Evolutionary conservation across 92 coral and sea anemone species (phyloP).

Genomic region (Isaurus tuberculatus): DNA sequence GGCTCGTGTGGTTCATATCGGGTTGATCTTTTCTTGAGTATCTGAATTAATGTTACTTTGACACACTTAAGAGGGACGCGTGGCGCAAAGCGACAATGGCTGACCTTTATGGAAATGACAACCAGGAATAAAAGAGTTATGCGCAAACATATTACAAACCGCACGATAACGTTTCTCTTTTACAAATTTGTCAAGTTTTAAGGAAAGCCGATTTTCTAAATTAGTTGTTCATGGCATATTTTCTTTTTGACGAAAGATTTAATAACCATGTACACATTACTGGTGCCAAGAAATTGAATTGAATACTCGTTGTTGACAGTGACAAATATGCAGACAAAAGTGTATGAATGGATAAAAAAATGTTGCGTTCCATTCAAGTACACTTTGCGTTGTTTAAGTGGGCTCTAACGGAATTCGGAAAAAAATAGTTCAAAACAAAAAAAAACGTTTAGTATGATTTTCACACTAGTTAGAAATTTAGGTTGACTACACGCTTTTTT

Average conservation of each 20-base stretch:
- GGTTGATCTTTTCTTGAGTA: slow-evolving; percentile 8
- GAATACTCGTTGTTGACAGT: slow-evolving; percentile 7
- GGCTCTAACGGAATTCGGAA: not conserved
- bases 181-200: not conserved
- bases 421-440: not conserved
- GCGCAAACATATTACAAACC: not conserved
- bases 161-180: not conserved
- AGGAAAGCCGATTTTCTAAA: slow-evolving; percentile 6
- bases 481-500: not conserved
- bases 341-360: not conserved
- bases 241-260: not conserved
- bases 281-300: slow-evolving; percentile 24
- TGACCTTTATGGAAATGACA: slow-evolving; percentile 16
- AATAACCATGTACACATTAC: slow-evolving; percentile 20
- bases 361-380: not conserved
- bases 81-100: slow-evolving; percentile 28
- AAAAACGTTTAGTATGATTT: not conserved
- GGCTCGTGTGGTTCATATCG: slow-evolving; percentile 31
- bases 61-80: slow-evolving; percentile 42
- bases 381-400: not conserved
- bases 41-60: slow-evolving; percentile 39
- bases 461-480: not conserved
- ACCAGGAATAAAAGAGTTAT: not conserved
- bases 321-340: slow-evolving; percentile 10
- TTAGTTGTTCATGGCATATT: not conserved